These are phyloP conservation scores for Arrhamphus sclerolepis DNA, from an alignment of 2,797 vertebrate species.

Conservation along the genomic window DNA sequence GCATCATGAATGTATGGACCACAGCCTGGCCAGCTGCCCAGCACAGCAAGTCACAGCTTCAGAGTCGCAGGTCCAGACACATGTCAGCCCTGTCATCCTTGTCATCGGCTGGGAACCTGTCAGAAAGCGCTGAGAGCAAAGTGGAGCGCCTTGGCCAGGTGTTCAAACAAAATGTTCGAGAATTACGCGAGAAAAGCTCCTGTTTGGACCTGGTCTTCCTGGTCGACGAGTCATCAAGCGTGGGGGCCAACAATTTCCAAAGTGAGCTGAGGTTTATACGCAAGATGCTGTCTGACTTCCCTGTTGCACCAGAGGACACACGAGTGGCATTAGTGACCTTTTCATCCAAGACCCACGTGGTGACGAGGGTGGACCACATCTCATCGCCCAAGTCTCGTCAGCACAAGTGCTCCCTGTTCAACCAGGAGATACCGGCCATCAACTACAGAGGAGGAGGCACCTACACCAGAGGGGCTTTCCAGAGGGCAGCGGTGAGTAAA, in stretches of 20 bases:
- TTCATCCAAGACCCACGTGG: slow-evolving; percentile 93
- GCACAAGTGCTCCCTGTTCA: slow-evolving; percentile 95
- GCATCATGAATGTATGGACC: slow-evolving; percentile 61
- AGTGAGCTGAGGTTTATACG: slow-evolving; percentile 94
- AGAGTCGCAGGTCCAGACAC: slow-evolving; percentile 59
- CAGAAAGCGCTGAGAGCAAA: slow-evolving; percentile 85
- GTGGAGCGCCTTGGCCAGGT: slow-evolving; percentile 90
- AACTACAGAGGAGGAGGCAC: slow-evolving; percentile 95
- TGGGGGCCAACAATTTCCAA: slow-evolving; percentile 91
- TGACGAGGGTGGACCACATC: slow-evolving; percentile 94
- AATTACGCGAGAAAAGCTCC: slow-evolving; percentile 87
- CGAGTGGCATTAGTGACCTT: slow-evolving; percentile 95
- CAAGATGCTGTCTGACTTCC: slow-evolving; percentile 97
- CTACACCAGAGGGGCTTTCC: slow-evolving; percentile 96
- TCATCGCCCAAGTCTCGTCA: slow-evolving; percentile 88
- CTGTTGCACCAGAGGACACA: slow-evolving; percentile 90
- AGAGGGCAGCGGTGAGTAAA: slow-evolving; percentile 93
- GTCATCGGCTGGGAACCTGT: slow-evolving; percentile 61
- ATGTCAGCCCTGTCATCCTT: slow-evolving; percentile 38
- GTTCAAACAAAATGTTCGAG: slow-evolving; percentile 90
- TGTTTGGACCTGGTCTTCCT: slow-evolving; percentile 93
- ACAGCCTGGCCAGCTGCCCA: slow-evolving; percentile 54
- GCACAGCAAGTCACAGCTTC: slow-evolving; percentile 44
- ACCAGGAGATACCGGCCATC: slow-evolving; percentile 94
- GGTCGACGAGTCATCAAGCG: slow-evolving; percentile 98